These are phyloP conservation scores for Oreamnos americanus DNA, from an alignment of 2,113 vertebrate genomes.

Conservation along the genomic window DNA sequence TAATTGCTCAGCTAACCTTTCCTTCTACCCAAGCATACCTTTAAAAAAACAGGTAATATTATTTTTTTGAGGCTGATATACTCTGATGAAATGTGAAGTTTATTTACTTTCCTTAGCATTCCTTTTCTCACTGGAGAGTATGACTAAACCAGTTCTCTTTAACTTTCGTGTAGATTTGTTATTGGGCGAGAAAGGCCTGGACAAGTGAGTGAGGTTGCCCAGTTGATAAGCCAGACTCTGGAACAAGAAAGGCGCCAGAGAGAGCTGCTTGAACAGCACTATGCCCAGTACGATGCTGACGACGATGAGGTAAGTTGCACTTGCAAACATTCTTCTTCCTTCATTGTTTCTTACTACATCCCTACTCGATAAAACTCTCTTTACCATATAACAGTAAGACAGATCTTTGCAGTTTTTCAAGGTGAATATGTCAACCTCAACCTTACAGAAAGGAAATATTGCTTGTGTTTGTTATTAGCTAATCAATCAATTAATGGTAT, in stretches of 20 bases:
- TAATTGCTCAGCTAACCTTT: background rate
- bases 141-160: background rate
- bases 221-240: slow-evolving; percentile 97
- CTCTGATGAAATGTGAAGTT: background rate
- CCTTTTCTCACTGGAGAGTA: background rate
- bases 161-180: slow-evolving; percentile 87
- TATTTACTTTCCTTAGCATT: background rate
- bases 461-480: background rate
- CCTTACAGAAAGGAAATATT: background rate
- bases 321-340: accelerated
- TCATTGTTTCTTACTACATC: accelerated
- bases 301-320: slow-evolving; percentile 91
- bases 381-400: background rate
- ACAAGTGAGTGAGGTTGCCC: slow-evolving; percentile 97
- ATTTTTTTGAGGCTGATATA: background rate
- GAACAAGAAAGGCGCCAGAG: slow-evolving; percentile 96
- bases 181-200: slow-evolving; percentile 97
- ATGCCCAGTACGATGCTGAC: slow-evolving; percentile 95
- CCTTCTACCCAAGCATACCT: background rate
- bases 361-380: background rate
- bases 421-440: background rate
- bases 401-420: background rate
- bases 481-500: background rate
- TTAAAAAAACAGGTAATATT: background rate
- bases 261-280: slow-evolving; percentile 96